Evolutionary conservation across 2,113 vertebrate species (phyloP).

Genomic region (Paralichthys olivaceus): DNA sequence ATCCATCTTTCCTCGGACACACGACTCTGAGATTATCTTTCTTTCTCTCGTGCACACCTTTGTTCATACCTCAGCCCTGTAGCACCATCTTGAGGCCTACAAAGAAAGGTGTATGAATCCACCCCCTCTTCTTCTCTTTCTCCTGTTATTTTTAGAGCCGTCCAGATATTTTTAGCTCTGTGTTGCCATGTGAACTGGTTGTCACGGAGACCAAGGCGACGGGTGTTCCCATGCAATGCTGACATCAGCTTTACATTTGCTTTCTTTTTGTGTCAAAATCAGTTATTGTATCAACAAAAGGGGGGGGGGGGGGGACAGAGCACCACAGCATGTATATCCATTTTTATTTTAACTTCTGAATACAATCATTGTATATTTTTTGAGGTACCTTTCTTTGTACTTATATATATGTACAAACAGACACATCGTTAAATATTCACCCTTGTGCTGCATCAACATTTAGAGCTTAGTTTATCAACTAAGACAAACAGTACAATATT

Average conservation of each 20-base stretch:
- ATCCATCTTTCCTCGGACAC: neutral
- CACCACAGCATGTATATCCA: neutral
- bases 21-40: constrained; percentile 10
- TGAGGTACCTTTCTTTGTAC: neutral
- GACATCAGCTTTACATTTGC: constrained; percentile 63
- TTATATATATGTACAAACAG: no score
- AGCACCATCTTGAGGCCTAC: constrained; percentile 72
- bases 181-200: constrained; percentile 87
- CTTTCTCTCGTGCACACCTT: constrained; percentile 22
- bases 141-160: constrained; percentile 81
- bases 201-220: constrained; percentile 77
- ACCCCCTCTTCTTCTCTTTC: constrained; percentile 48
- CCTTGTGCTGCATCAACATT: no score
- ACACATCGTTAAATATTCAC: no score
- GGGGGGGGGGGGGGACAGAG: neutral
- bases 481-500: no score
- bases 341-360: no score
- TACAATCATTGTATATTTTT: neutral
- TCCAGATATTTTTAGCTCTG: constrained; percentile 84
- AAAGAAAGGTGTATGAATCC: constrained; percentile 29
- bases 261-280: constrained; percentile 47
- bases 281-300: neutral
- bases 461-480: no score
- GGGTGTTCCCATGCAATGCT: constrained; percentile 80
- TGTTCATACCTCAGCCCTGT: constrained; percentile 55